phyloP scores from a whole-genome alignment of 2,797 vertebrate species.

The Glossophaga mutica region DNA sequence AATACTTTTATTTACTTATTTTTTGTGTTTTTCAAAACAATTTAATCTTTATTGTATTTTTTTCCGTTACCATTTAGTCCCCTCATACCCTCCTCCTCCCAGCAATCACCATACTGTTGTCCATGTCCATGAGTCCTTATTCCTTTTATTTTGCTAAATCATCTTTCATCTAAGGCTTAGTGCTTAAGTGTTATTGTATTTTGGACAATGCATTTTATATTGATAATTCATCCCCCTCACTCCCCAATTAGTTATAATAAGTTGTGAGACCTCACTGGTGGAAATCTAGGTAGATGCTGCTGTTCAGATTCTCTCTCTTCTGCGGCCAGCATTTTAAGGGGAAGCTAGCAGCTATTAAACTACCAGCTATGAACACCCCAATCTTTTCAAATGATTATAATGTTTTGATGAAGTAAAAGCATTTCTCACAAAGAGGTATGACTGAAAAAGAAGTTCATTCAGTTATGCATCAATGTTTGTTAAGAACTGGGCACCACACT shows the following conservation, averaged over 20 bases:
- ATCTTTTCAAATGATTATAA: constrained; percentile 17
- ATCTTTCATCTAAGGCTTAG: background rate
- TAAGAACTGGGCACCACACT: background rate
- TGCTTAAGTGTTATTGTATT: background rate
- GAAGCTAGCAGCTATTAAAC: background rate
- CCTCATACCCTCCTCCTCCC: too few species aligned
- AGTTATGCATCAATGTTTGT: background rate
- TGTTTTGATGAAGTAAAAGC: background rate
- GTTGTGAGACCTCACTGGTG: background rate
- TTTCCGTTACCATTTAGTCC: too few species aligned
- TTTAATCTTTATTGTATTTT: too few species aligned
- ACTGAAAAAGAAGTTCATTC: background rate
- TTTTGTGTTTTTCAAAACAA: too few species aligned
- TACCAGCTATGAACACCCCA: background rate
- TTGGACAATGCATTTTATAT: background rate
- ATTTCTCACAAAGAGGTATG: background rate
- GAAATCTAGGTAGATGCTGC: background rate
- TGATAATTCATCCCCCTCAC: background rate
- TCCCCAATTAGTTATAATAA: background rate
- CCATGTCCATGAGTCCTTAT: too few species aligned
- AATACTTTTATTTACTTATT: constrained; percentile 1
- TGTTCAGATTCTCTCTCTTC: background rate
- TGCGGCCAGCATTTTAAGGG: background rate
- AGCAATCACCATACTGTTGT: too few species aligned
- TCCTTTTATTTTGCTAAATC: background rate